These are phyloP conservation scores for Sebastes oblongus DNA, from an alignment of 2,797 vertebrate species.

Conservation along the genomic window DNA sequence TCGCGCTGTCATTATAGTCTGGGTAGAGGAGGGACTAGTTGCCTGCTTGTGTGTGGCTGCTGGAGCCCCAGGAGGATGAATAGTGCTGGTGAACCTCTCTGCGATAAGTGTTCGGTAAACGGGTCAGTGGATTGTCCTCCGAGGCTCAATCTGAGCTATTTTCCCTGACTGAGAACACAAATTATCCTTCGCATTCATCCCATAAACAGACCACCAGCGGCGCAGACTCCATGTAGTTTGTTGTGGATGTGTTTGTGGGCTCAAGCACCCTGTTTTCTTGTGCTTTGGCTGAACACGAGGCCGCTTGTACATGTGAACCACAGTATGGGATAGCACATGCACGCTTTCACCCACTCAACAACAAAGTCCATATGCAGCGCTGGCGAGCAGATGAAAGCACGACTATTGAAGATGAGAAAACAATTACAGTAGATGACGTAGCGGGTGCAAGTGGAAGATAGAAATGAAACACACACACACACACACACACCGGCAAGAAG, in stretches of 20 bases:
- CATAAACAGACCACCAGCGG: slow-evolving; percentile 71
- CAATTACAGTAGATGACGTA: slow-evolving; percentile 40
- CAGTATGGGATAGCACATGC: slow-evolving; percentile 40
- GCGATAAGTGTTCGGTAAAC: slow-evolving; percentile 79
- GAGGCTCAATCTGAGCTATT: slow-evolving; percentile 76
- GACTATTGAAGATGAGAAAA: slow-evolving; percentile 44
- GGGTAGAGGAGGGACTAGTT: slow-evolving; percentile 53
- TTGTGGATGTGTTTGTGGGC: slow-evolving; percentile 48
- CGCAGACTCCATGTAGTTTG: slow-evolving; percentile 54
- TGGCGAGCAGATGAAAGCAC: slow-evolving; percentile 30
- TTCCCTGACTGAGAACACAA: slow-evolving; percentile 76
- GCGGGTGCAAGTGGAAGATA: slow-evolving; percentile 24
- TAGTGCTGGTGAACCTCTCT: slow-evolving; percentile 72
- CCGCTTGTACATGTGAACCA: slow-evolving; percentile 23
- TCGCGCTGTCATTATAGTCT: slow-evolving; percentile 62
- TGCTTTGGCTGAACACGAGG: slow-evolving; percentile 33
- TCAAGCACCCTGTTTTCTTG: slow-evolving; percentile 43
- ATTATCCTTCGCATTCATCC: slow-evolving; percentile 74
- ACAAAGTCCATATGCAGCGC: slow-evolving; percentile 33
- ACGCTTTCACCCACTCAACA: slow-evolving; percentile 26
- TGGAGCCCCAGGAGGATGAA: slow-evolving; percentile 65
- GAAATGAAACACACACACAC: not conserved
- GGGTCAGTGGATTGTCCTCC: slow-evolving; percentile 76
- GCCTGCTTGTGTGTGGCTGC: slow-evolving; percentile 52
- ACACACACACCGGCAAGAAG: slow-evolving; percentile 17